These are phyloP conservation scores for Porphyrio hochstetteri DNA, from an alignment of 2,113 vertebrate species.

Conservation along the genomic window DNA sequence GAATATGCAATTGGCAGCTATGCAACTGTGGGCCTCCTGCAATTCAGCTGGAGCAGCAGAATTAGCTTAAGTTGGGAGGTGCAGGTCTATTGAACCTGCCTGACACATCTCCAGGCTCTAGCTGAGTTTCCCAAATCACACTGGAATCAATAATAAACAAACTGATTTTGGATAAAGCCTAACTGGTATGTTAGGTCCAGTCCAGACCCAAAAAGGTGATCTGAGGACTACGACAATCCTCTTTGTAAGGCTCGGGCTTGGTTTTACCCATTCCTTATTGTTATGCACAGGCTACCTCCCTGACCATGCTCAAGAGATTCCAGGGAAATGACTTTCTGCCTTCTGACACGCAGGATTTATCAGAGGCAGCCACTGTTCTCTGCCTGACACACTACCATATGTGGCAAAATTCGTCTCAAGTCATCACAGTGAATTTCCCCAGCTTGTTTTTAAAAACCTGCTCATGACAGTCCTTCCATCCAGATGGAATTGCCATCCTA, in stretches of 20 bases:
- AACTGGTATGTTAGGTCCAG: neutral
- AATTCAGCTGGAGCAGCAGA: neutral
- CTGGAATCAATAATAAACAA: neutral
- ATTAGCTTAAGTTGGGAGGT: neutral
- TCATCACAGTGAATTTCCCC: neutral
- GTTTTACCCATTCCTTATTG: rapidly evolving
- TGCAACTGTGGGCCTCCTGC: neutral
- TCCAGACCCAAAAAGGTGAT: neutral
- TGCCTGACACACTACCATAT: neutral
- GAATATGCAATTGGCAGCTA: neutral
- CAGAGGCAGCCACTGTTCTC: neutral
- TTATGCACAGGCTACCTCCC: neutral
- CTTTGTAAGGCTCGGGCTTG: neutral
- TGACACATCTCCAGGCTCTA: neutral
- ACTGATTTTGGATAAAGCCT: neutral
- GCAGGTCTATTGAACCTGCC: neutral
- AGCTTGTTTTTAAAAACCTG: neutral
- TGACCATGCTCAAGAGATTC: neutral
- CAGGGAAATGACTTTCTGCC: neutral
- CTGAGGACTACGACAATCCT: neutral
- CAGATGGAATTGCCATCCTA: neutral
- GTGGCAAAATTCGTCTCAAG: neutral
- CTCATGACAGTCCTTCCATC: neutral
- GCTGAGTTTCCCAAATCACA: neutral
- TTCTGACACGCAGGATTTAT: neutral